Percentiles rank a stretch among this genome's conserved stretches.
phyloP scores from a whole-genome alignment of 2,888 invertebrate genomes.

The Ectropis crepuscularia region DNA sequence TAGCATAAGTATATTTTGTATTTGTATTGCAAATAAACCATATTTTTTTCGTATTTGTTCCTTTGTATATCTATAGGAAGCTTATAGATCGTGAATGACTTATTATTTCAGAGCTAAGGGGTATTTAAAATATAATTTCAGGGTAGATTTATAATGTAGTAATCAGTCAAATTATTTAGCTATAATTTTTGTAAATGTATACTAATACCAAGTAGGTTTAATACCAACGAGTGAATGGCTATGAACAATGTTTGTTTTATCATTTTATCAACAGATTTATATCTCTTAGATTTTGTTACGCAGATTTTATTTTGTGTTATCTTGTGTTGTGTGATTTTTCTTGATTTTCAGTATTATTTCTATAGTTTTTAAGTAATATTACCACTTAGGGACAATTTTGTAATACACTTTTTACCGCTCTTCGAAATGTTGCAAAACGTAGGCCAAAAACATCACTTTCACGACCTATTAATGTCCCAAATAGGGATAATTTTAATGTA shows the following conservation, averaged over 20 bases:
- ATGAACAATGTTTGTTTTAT: constrained; percentile 49
- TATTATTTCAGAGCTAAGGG: too few species aligned
- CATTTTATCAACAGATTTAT: constrained; percentile 41
- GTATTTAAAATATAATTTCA: not conserved
- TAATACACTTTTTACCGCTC: not conserved
- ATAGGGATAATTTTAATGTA: too few species aligned
- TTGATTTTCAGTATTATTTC: constrained; percentile 58
- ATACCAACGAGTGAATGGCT: constrained; percentile 46
- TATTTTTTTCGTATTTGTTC: not conserved
- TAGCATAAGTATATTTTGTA: not conserved
- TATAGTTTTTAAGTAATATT: constrained; percentile 28
- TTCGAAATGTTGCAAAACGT: too few species aligned
- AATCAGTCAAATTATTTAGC: constrained; percentile 52
- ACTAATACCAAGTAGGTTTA: constrained; percentile 31
- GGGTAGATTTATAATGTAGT: constrained; percentile 12
- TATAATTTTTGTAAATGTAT: constrained; percentile 44
- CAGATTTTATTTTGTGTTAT: constrained; percentile 50
- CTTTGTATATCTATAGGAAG: not conserved
- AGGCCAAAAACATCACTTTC: too few species aligned
- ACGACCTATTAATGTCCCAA: too few species aligned
- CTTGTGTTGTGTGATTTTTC: constrained; percentile 36
- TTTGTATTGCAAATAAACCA: not conserved
- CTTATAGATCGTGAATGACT: not conserved
- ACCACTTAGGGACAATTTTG: not conserved
- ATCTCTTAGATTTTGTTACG: constrained; percentile 34